These are phyloP conservation scores for Neoarius graeffei DNA, from an alignment of 2,113 vertebrate species.

Conservation along the genomic window DNA sequence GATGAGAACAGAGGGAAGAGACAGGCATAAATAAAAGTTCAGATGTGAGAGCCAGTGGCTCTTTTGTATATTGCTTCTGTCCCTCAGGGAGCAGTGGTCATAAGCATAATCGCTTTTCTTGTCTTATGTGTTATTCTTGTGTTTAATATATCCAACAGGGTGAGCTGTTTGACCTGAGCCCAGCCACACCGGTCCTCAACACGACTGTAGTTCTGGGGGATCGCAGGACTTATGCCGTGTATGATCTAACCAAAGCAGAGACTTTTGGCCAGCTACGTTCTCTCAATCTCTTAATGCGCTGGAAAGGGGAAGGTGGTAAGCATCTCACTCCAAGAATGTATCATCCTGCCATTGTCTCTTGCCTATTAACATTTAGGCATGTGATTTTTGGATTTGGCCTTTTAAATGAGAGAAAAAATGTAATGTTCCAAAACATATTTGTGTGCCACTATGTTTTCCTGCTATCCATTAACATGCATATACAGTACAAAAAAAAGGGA, in stretches of 20 bases:
- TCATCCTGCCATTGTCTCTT: neutral
- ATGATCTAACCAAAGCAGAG: slow-evolving; percentile 80
- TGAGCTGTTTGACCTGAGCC: slow-evolving; percentile 86
- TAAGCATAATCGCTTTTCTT: neutral
- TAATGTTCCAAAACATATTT: neutral
- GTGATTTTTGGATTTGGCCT: neutral
- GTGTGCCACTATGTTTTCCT: neutral
- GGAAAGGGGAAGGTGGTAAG: slow-evolving; percentile 84
- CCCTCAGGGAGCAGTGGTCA: neutral
- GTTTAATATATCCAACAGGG: slow-evolving; percentile 70
- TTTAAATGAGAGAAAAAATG: neutral
- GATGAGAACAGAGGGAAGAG: neutral
- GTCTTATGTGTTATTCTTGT: neutral
- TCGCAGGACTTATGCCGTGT: slow-evolving; percentile 83
- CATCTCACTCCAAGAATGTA: neutral
- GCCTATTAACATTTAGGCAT: neutral
- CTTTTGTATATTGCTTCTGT: neutral
- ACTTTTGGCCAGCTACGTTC: slow-evolving; percentile 82
- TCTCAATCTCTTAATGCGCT: slow-evolving; percentile 89
- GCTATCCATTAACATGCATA: neutral
- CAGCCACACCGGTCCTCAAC: slow-evolving; percentile 71
- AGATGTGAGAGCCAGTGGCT: neutral
- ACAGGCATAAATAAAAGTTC: neutral
- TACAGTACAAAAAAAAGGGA: too few species aligned
- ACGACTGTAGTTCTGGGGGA: slow-evolving; percentile 84